phyloP scores from a whole-genome alignment of 2,113 vertebrate species.

The Mastomys natalensis region DNA sequence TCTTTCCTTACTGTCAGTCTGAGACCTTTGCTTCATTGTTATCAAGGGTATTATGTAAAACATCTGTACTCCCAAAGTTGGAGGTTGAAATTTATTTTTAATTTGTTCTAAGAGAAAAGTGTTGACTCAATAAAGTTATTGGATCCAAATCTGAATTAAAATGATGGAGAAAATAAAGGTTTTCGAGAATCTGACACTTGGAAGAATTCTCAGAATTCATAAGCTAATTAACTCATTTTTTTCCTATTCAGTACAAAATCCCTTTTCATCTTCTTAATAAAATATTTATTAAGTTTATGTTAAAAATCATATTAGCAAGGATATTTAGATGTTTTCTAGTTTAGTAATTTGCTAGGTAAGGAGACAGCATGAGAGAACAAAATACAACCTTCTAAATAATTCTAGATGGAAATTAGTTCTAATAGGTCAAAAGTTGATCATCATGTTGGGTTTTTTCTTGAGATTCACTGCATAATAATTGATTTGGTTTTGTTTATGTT shows the following conservation, averaged over 20 bases:
- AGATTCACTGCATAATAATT: background rate
- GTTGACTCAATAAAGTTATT: background rate
- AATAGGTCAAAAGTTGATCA: background rate
- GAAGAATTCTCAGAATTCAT: background rate
- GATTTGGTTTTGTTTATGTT: background rate
- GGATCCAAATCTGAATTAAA: conserved; percentile 30
- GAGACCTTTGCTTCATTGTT: background rate
- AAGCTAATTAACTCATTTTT: conserved; percentile 6
- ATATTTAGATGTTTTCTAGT: background rate
- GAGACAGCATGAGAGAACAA: background rate
- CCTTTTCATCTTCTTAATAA: background rate
- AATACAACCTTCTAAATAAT: background rate
- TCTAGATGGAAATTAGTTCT: background rate
- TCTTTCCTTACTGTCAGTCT: background rate
- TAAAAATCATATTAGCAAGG: background rate
- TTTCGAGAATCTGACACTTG: background rate
- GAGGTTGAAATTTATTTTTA: conserved; percentile 23
- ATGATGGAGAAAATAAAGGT: background rate
- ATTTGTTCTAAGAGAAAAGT: conserved; percentile 14
- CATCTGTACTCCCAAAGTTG: background rate
- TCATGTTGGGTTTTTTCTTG: background rate
- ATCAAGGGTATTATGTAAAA: background rate
- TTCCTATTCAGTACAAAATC: background rate
- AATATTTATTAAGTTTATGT: background rate
- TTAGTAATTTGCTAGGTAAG: background rate